Base-by-base conservation (phyloP, 2,113 vertebrate genomes). In the Romanogobio albipinnatus region DNA sequence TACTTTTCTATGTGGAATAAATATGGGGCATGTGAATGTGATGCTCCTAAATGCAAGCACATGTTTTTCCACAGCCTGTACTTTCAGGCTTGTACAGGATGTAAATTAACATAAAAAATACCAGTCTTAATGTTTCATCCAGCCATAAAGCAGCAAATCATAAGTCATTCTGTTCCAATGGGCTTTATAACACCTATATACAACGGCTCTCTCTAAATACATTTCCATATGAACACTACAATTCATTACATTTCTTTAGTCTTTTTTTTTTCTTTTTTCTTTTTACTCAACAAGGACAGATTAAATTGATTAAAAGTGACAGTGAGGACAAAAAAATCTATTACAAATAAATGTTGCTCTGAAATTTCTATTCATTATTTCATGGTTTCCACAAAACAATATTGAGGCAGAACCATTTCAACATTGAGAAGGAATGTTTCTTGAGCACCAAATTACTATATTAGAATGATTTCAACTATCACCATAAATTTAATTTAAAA, bases 61-160 rank as follows among this genome's bases (percentile, higher is more conserved):
- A 39, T 56, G 75, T 58, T 77, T 56, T 77, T 77, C 36, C 29
- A 70, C 19, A 39, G 49, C 53, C 19, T 24, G 33, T 39, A 24
- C 17, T 56, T 56, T 56, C 17, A 22, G 7, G 19, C 6, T 17
- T 36, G 56, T 22, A 56, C 17, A 56, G 33, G 7, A 78, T 78
- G 53, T 59, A 39, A 78, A 43, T 78, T 39, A 43, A 15, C 33
- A 78, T 58, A 11, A 59, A 77, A 77, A 9, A 17, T 26, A 8
- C 77, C 75, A 80, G 78, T 62, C 26, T 51, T 24, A 87, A 87
- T 85, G 91, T 93, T 90, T 88, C 33, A 83, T 85, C 89, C 70
- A 87, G 84, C 83, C 85, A 91, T 47, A 49, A 26, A 75, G 24
- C 45, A 75, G 45, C 0, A 9, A 68, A 39, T 39, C 64, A 17